phyloP scores from a whole-genome alignment of 2,888 invertebrate genomes.

The Cephus pulcher region DNA sequence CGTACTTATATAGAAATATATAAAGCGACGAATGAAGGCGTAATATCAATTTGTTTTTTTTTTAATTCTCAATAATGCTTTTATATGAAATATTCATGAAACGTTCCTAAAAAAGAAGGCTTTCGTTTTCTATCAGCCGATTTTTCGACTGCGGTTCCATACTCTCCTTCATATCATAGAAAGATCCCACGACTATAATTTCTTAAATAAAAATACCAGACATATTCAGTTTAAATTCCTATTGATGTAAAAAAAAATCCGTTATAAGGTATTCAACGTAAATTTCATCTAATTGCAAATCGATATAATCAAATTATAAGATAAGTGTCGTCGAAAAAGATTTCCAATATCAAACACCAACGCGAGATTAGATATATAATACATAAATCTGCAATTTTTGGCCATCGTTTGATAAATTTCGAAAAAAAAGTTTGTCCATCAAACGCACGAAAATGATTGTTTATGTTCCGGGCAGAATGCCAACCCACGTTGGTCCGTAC shows the following conservation, averaged over 20 bases:
- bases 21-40: not conserved
- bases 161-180: not conserved
- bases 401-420: not conserved
- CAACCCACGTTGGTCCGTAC: slow-evolving; percentile 60
- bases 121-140: no score
- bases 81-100: not conserved
- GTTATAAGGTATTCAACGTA: not conserved
- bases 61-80: not conserved
- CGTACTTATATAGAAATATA: not conserved
- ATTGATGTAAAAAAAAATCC: not conserved
- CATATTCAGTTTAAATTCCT: not conserved
- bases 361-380: not conserved
- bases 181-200: not conserved
- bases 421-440: not conserved
- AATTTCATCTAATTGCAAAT: not conserved
- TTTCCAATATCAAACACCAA: no score
- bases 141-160: not conserved
- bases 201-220: not conserved
- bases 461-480: slow-evolving; percentile 66
- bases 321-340: not conserved
- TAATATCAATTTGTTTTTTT: not conserved
- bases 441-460: slow-evolving; percentile 56
- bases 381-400: not conserved
- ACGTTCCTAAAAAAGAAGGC: not conserved
- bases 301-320: not conserved